phyloP scores from a whole-genome alignment of 2,797 vertebrate genomes.

The Benthosema pterotum region DNA sequence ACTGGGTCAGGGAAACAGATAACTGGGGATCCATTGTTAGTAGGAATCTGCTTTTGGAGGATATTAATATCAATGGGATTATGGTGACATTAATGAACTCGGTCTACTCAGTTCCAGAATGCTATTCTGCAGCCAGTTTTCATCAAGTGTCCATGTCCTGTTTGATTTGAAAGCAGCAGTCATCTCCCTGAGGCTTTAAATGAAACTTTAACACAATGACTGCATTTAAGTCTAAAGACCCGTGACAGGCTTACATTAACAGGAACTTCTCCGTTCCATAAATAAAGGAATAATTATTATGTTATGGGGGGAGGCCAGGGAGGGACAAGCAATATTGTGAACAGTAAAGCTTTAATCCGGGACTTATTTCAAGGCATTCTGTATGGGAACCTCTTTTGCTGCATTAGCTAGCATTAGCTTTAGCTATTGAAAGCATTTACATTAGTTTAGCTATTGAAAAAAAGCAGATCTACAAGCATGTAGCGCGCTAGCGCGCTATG shows the following conservation, averaged over 20 bases:
- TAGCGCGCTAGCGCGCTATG: too few relatives aligned
- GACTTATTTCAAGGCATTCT: too few relatives aligned
- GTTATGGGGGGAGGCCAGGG: slow-evolving; percentile 43
- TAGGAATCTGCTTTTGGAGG: too few relatives aligned
- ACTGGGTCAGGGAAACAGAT: neutral
- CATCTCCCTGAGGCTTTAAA: slow-evolving; percentile 27
- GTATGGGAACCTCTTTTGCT: too few relatives aligned
- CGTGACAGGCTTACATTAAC: slow-evolving; percentile 55
- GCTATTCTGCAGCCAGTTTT: neutral
- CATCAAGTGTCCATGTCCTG: neutral
- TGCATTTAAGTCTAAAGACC: slow-evolving; percentile 48
- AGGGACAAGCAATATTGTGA: slow-evolving; percentile 31
- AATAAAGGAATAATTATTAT: slow-evolving; percentile 62
- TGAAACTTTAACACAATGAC: slow-evolving; percentile 49
- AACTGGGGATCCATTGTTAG: neutral
- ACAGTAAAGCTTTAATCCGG: neutral
- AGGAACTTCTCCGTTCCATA: slow-evolving; percentile 68
- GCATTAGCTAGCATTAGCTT: too few relatives aligned
- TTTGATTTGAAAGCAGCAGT: slow-evolving; percentile 31
- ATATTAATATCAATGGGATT: too few relatives aligned
- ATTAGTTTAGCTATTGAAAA: too few relatives aligned
- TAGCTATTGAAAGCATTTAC: too few relatives aligned
- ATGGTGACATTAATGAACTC: too few relatives aligned
- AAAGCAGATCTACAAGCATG: too few relatives aligned
- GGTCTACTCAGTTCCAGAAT: too few relatives aligned